These are phyloP conservation scores for Papilio aristodemus DNA, from an alignment of 1,140 invertebrate genomes.

Conservation along the genomic window DNA sequence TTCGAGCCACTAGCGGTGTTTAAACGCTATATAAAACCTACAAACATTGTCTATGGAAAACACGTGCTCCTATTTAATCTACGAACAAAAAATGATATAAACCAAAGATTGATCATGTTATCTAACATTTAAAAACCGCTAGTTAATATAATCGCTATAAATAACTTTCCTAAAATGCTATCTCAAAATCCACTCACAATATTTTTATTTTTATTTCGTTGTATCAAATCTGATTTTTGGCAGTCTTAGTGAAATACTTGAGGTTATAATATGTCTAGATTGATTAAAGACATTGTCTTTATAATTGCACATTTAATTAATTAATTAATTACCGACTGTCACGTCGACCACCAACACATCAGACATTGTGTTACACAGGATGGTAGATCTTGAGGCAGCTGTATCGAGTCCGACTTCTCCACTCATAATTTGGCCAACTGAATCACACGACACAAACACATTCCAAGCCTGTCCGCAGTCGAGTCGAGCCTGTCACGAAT, in stretches of 20 bases:
- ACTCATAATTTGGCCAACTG: neutral
- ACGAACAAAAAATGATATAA: slow-evolving; percentile 2
- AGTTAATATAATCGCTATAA: neutral
- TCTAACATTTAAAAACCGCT: slow-evolving; percentile 9
- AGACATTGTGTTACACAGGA: neutral
- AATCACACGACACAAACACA: neutral
- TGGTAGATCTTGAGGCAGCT: neutral
- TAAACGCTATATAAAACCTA: neutral
- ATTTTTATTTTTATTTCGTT: slow-evolving; percentile 3
- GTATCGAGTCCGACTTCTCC: neutral
- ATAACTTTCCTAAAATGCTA: neutral
- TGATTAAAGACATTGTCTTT: neutral
- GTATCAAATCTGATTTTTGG: neutral
- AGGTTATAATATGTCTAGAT: neutral
- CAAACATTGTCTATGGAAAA: slow-evolving; percentile 10
- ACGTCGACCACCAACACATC: neutral
- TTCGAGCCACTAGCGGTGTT: neutral
- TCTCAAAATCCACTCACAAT: neutral
- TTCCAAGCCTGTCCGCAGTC: neutral
- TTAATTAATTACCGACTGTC: neutral
- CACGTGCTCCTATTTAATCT: neutral
- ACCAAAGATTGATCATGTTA: slow-evolving; percentile 4
- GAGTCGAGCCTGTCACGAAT: neutral
- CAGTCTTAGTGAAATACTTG: neutral
- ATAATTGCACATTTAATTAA: too few species aligned